A percentile compares a stretch with the other conserved stretches of the same genome.
These are phyloP conservation scores for Premnoplex brunnescens DNA, from an alignment of 2,797 vertebrate genomes.

Conservation along the genomic window DNA sequence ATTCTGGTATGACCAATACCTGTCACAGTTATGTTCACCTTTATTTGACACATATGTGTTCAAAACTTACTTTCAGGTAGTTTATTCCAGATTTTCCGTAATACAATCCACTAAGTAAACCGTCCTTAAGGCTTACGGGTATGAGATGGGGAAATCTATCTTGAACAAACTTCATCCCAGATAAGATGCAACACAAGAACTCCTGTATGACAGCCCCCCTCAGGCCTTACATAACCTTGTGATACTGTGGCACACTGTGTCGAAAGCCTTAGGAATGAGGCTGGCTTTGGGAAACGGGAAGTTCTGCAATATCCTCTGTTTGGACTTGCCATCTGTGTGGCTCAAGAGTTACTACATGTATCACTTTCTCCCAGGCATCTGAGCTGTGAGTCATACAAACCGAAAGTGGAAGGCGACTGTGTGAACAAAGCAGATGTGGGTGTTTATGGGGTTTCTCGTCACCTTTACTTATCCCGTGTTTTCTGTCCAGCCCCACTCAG, in stretches of 20 bases:
- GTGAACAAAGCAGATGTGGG: slow-evolving; percentile 19
- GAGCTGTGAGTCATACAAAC: slow-evolving; percentile 35
- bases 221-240: background rate
- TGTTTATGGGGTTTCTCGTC: background rate
- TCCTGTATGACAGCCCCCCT: background rate
- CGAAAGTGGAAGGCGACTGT: background rate
- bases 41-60: fast-evolving
- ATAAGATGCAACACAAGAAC: background rate
- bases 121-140: background rate
- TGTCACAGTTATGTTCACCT: background rate
- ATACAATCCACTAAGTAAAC: background rate
- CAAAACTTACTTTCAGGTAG: background rate
- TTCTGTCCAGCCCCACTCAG: background rate
- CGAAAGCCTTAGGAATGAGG: slow-evolving; percentile 1
- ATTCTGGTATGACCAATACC: background rate
- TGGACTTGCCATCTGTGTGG: background rate
- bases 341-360: background rate
- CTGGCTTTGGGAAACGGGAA: background rate
- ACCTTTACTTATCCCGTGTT: background rate
- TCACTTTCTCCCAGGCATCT: slow-evolving; percentile 47
- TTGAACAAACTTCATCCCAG: background rate
- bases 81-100: background rate
- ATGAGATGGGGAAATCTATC: background rate
- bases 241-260: background rate
- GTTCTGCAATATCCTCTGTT: background rate